These are phyloP conservation scores for Rhinoraja longicauda DNA, from an alignment of 2,797 vertebrate genomes.

Conservation along the genomic window DNA sequence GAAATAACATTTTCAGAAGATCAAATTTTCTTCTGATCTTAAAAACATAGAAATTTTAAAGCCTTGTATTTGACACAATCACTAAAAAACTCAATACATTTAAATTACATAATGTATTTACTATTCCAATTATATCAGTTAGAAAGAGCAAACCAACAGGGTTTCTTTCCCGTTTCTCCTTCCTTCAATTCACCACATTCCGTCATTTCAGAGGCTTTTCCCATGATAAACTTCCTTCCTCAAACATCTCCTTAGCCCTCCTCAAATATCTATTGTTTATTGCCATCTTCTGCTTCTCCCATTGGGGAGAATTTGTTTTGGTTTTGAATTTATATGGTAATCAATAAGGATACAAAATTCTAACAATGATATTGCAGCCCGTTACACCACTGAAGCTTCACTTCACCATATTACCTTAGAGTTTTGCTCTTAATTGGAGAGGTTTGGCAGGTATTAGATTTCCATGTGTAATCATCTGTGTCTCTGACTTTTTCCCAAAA, in stretches of 20 bases:
- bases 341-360: not conserved
- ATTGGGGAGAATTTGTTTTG: not conserved
- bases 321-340: not conserved
- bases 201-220: not conserved
- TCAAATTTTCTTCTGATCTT: not conserved
- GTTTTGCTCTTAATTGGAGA: slow-evolving; percentile 21
- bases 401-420: slow-evolving; percentile 49
- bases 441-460: slow-evolving; percentile 47
- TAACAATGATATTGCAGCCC: not conserved
- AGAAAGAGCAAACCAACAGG: not conserved
- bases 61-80: not conserved
- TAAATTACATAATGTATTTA: no score
- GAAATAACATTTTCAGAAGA: not conserved
- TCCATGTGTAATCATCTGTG: slow-evolving; percentile 80
- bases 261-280: not conserved
- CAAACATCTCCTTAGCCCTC: not conserved
- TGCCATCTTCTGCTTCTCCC: not conserved
- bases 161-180: not conserved
- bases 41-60: not conserved
- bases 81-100: no score
- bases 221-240: not conserved
- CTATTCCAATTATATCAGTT: not conserved
- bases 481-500: slow-evolving; percentile 73
- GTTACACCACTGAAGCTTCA: not conserved
- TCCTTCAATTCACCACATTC: not conserved